Conservation (phyloP, 2,113 vertebrate genomes). For the Chloebia gouldiae region DNA sequence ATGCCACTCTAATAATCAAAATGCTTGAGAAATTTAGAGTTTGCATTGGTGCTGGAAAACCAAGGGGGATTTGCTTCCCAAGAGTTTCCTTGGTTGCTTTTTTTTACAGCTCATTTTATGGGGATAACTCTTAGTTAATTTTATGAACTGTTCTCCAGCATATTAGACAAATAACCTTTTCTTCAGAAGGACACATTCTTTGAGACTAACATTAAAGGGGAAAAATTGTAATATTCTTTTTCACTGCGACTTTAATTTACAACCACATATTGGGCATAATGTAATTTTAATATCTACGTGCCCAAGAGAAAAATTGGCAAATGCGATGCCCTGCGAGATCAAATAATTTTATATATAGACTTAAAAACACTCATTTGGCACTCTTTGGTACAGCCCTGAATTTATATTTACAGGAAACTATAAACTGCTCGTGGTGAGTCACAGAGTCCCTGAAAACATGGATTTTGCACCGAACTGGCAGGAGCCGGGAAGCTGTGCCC, state of each 20-base stretch:
- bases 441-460: not conserved
- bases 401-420: constrained; percentile 35
- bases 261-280: not conserved
- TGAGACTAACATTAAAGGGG: constrained; percentile 28
- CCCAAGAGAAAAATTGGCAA: constrained; percentile 44
- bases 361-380: constrained; percentile 41
- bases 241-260: not conserved
- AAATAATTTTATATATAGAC: constrained; percentile 9
- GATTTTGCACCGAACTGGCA: not conserved
- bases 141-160: not conserved
- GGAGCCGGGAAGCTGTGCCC: not conserved
- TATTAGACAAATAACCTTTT: constrained; percentile 40
- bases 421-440: not conserved
- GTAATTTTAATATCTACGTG: constrained; percentile 24
- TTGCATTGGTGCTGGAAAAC: not conserved
- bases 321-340: not conserved
- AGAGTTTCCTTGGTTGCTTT: not conserved
- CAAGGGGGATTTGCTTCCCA: not conserved
- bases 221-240: constrained; percentile 5
- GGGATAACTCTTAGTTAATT: not conserved
- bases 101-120: not conserved
- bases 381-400: not conserved
- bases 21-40: accelerated
- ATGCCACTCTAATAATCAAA: not conserved
- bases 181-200: constrained; percentile 7